Percentiles rank a stretch among this genome's conserved stretches.
Conservation (phyloP, 64 coral and sea anemone genomes). For the Dendrophyllia cribrosa region DNA sequence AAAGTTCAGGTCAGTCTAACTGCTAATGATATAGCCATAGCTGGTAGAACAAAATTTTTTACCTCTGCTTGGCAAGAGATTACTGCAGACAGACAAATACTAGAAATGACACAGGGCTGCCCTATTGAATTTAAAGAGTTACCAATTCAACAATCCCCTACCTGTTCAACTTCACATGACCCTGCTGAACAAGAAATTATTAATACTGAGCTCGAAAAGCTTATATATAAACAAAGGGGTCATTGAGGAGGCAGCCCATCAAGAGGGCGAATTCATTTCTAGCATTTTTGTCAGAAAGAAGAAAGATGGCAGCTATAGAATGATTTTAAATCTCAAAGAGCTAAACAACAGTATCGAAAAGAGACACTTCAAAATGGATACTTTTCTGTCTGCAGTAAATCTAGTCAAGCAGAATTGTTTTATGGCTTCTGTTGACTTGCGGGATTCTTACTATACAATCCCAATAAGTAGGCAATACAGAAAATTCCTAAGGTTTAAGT, state of each 20-base stretch:
- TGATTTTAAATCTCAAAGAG: slow-evolving; percentile 64
- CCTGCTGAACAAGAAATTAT: slow-evolving; percentile 17
- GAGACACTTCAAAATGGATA: slow-evolving; percentile 56
- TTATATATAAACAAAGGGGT: slow-evolving; percentile 2
- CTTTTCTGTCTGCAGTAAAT: slow-evolving; percentile 24
- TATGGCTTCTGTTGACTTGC: slow-evolving; percentile 44
- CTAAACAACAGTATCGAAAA: slow-evolving; percentile 49
- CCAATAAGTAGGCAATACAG: background rate
- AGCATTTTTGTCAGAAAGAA: slow-evolving; percentile 34
- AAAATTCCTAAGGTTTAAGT: slow-evolving; percentile 6
- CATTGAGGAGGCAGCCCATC: slow-evolving; percentile 11
- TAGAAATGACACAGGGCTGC: slow-evolving; percentile 15
- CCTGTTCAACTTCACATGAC: background rate
- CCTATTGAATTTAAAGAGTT: slow-evolving; percentile 5
- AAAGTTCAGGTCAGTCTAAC: slow-evolving; percentile 14
- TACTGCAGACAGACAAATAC: slow-evolving; percentile 6
- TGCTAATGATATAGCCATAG: slow-evolving; percentile 6
- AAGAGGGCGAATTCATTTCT: slow-evolving; percentile 20
- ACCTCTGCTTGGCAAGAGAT: slow-evolving; percentile 6
- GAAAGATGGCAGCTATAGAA: slow-evolving; percentile 26
- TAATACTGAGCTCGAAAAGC: background rate
- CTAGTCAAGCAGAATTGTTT: slow-evolving; percentile 50
- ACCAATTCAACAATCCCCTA: background rate
- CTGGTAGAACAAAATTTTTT: slow-evolving; percentile 49
- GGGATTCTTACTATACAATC: slow-evolving; percentile 39